These are phyloP conservation scores for Julus scanicus DNA, from an alignment of 2,888 invertebrate genomes.

Conservation along the genomic window DNA sequence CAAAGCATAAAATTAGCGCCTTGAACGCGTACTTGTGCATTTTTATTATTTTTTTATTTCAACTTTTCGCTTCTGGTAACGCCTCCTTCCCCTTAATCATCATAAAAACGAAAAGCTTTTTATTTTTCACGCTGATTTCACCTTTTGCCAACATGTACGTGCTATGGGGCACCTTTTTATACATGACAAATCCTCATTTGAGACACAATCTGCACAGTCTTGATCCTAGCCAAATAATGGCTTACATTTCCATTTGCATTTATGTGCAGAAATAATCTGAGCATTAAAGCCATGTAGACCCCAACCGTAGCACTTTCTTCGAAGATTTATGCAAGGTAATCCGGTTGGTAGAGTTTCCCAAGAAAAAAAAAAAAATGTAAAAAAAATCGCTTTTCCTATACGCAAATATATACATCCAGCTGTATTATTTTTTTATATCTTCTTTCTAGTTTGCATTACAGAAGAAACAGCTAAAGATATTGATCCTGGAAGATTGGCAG, in stretches of 20 bases:
- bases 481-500: conserved; percentile 55
- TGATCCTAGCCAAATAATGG: conserved; percentile 27
- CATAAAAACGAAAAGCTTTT: conserved; percentile 26
- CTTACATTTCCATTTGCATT: conserved; percentile 33
- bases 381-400: neutral
- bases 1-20: too few species aligned
- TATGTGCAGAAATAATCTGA: neutral
- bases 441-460: neutral
- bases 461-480: conserved; percentile 48
- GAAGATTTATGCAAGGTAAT: conserved; percentile 14
- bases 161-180: neutral
- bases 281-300: neutral
- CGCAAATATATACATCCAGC: neutral
- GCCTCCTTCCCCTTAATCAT: neutral
- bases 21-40: neutral
- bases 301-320: neutral
- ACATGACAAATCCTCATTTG: conserved; percentile 22
- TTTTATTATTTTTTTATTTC: neutral
- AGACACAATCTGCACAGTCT: conserved; percentile 25
- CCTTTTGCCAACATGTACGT: neutral
- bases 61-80: too few species aligned
- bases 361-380: too few species aligned
- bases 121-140: neutral
- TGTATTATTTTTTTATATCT: neutral
- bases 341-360: neutral